Conservation (phyloP, 2,797 vertebrate species). For the Rhabdophis nuchalis region DNA sequence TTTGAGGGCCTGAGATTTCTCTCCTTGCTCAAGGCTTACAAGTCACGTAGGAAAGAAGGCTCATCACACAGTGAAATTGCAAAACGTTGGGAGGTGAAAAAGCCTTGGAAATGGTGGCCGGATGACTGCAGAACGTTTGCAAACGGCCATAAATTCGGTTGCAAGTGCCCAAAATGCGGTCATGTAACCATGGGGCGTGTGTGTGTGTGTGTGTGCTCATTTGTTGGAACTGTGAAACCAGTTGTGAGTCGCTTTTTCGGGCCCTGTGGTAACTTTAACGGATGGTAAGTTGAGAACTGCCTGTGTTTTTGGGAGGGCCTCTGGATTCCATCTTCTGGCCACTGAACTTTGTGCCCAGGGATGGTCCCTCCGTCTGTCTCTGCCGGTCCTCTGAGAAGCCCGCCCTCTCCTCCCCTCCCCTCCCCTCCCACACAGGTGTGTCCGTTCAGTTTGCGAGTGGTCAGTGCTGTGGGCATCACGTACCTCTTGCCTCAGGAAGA, state of each 20-base stretch:
- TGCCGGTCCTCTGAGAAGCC: neutral
- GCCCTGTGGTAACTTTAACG: neutral
- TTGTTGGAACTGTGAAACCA: neutral
- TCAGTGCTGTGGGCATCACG: constrained; percentile 95
- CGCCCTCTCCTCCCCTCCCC: rapidly evolving
- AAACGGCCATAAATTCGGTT: neutral
- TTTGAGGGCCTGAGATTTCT: too few relatives aligned
- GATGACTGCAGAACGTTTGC: neutral
- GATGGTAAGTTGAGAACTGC: neutral
- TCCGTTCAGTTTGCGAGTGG: constrained; percentile 94
- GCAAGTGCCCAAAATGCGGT: neutral
- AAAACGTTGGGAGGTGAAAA: neutral
- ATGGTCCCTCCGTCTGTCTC: neutral
- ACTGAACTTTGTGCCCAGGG: neutral
- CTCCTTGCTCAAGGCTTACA: neutral
- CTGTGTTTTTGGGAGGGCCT: neutral
- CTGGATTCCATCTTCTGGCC: neutral
- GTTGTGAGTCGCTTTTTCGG: neutral
- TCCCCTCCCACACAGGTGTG: constrained; percentile 76
- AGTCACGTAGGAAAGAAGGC: neutral
- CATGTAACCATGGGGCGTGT: neutral
- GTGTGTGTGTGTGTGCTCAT: neutral
- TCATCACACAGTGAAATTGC: neutral
- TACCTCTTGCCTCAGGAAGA: constrained; percentile 97
- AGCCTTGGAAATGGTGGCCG: rapidly evolving